phyloP scores from a whole-genome alignment of 2,888 invertebrate species.

The Drosophila crucigera region DNA sequence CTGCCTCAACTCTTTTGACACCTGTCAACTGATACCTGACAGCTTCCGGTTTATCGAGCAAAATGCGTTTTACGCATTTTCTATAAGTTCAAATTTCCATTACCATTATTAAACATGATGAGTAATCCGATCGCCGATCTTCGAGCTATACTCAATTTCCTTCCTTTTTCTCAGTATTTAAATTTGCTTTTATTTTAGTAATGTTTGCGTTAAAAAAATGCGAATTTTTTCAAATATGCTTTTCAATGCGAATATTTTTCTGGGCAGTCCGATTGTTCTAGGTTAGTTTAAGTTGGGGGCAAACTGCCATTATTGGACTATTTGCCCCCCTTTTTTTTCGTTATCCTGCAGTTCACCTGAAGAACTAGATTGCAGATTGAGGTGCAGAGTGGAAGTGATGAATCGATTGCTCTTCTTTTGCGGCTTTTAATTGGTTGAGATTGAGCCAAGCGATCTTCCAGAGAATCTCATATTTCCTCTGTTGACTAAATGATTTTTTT shows the following conservation, averaged over 20 bases:
- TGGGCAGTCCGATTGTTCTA: background rate
- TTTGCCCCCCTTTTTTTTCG: background rate
- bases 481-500: background rate
- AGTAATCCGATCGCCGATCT: background rate
- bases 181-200: background rate
- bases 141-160: background rate
- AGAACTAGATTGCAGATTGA: background rate
- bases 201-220: background rate
- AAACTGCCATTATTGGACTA: background rate
- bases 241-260: background rate
- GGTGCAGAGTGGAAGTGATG: background rate
- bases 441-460: background rate
- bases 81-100: background rate
- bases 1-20: background rate
- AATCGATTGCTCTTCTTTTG: background rate
- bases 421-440: background rate
- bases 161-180: background rate
- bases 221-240: background rate
- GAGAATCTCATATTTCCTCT: background rate
- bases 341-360: background rate
- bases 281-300: background rate
- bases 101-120: too few species aligned
- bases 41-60: background rate
- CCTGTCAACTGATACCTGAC: background rate
- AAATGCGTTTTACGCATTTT: background rate